phyloP scores from a whole-genome alignment of 2,888 invertebrate species.

The Dryadula phaetusa region DNA sequence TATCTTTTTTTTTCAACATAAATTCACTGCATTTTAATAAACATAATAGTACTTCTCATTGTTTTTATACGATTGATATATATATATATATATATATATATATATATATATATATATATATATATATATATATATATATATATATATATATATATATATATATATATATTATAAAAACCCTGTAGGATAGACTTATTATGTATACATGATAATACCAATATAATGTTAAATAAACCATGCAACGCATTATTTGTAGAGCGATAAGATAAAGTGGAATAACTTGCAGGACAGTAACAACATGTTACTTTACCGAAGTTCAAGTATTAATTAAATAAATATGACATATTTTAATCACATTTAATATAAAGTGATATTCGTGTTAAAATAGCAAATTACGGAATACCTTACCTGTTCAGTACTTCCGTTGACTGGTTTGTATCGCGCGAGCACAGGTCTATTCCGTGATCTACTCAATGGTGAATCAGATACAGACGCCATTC shows the following conservation, averaged over 20 bases:
- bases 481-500: constrained; percentile 74
- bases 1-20: too few species aligned
- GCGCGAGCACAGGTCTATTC: constrained; percentile 74
- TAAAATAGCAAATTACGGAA: neutral
- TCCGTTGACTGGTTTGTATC: constrained; percentile 66
- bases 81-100: too few species aligned
- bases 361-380: neutral
- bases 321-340: constrained; percentile 15
- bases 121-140: too few species aligned
- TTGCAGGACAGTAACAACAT: constrained; percentile 31
- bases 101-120: too few species aligned
- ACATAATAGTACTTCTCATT: too few species aligned
- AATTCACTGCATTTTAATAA: too few species aligned
- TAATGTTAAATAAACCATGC: constrained; percentile 34
- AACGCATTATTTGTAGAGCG: constrained; percentile 58
- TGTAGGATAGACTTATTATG: constrained; percentile 42
- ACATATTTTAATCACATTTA: neutral
- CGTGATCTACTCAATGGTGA: constrained; percentile 71
- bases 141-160: too few species aligned
- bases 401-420: constrained; percentile 68
- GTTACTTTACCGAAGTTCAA: constrained; percentile 8
- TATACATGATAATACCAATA: constrained; percentile 33
- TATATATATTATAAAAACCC: too few species aligned
- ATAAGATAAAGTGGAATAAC: constrained; percentile 43
- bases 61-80: too few species aligned